Base-by-base conservation (phyloP, 2,888 invertebrate genomes). In the Mythimna loreyi region DNA sequence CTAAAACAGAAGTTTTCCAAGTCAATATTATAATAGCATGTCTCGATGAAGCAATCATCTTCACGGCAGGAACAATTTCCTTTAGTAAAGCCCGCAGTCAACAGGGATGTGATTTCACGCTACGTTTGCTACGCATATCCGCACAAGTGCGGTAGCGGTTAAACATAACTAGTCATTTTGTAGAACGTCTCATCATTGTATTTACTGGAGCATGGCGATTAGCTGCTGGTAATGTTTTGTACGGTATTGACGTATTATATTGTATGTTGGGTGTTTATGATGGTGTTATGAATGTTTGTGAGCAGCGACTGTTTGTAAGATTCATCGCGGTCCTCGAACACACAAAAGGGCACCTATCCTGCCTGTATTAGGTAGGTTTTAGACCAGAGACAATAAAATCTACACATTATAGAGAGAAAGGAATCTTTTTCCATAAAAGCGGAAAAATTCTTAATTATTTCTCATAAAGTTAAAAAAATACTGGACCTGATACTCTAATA, bases 81-180 rank as follows among this genome's bases (percentile, higher is more conserved):
- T 86, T 89, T 89, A 89, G 89, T 88, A 82, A 87, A 86, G 86
- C 81, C 68, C 79, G 81, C 78, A 88, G 87, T 88, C 88, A 85
- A 87, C 86, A 87, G 84, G 85, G 87, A 89, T 82, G 86, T 88
- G 88, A 91, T 90, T 90, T 89, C 88, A 88, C 85, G 90, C 86
- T 86, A 84, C 86, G 88, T 89, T 89, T 81, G 70, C 82, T 60
- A 68, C 72, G 85, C 82, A 82, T 84, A 84, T 86, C 84, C 70
- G 68, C 67, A 77, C 67, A 76, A 80, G 69, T 80, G 67, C 72
- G 74, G 77, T 77, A 60, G 68, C 67, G 76, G 74, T 72, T 67
- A 36, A 66, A 74, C 69, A 67, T 70, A 75, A 78, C 82, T 74
- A 82, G 69, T 75, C 23, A 80, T 78, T 72, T 80, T 67, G 67